A percentile compares a stretch with the other conserved stretches of the same genome.
phyloP scores from a whole-genome alignment of 2,888 invertebrate species.

The Chrysolina oricalcia region DNA sequence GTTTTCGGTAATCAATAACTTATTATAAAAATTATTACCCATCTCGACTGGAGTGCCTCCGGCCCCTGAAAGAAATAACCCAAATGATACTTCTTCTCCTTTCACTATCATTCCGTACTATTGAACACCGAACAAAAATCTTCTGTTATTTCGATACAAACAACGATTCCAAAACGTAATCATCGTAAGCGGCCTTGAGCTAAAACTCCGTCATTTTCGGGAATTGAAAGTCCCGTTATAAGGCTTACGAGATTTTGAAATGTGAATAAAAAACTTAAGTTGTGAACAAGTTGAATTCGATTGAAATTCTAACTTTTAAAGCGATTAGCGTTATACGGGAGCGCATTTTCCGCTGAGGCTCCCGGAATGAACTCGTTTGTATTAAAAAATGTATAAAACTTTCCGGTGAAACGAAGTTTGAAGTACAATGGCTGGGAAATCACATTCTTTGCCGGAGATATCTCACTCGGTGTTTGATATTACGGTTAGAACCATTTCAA shows the following conservation, averaged over 20 bases:
- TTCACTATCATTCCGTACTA: too few relatives aligned
- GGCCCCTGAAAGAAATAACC: too few relatives aligned
- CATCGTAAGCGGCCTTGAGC: not conserved
- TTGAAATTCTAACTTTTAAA: slow-evolving; percentile 14
- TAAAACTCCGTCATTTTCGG: not conserved
- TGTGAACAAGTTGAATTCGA: slow-evolving; percentile 8
- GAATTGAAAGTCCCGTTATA: slow-evolving; percentile 1
- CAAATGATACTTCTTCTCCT: too few relatives aligned
- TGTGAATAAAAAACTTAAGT: not conserved
- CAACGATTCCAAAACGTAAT: not conserved
- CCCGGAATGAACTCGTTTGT: not conserved
- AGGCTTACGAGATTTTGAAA: not conserved
- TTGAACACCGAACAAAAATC: too few relatives aligned
- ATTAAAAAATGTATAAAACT: not conserved
- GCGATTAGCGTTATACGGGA: not conserved
- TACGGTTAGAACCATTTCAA: not conserved
- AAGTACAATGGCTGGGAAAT: not conserved
- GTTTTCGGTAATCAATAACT: too few relatives aligned
- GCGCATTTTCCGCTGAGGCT: not conserved
- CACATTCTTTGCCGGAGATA: not conserved
- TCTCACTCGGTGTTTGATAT: not conserved
- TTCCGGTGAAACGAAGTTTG: not conserved
- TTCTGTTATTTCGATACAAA: not conserved
- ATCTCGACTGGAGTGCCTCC: too few relatives aligned
- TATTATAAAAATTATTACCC: too few relatives aligned